Conservation (phyloP, 2,888 invertebrate species). For the Embidobia sp. region DNA sequence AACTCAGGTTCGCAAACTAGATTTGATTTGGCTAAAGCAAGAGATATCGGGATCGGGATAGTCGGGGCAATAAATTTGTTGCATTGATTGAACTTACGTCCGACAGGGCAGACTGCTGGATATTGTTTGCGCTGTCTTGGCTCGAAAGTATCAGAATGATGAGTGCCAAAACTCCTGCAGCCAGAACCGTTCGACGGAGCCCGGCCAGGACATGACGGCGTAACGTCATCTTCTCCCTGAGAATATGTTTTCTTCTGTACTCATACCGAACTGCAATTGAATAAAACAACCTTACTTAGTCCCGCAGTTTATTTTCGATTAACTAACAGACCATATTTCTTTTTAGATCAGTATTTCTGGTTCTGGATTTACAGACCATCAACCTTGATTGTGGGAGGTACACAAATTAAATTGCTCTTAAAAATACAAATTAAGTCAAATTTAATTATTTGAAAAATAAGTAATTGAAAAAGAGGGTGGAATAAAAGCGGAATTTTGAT, state of each 20-base stretch:
- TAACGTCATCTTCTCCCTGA: constrained; percentile 79
- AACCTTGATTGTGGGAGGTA: too few species aligned
- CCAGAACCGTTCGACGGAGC: constrained; percentile 76
- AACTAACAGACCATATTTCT: too few species aligned
- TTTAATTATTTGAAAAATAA: too few species aligned
- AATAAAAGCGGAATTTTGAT: too few species aligned
- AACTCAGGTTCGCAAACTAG: too few species aligned
- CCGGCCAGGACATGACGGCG: constrained; percentile 79
- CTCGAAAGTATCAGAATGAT: constrained; percentile 76
- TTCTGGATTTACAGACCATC: too few species aligned
- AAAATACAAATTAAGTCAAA: too few species aligned
- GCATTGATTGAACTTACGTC: constrained; percentile 70
- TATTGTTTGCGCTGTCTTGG: constrained; percentile 75
- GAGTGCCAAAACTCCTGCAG: constrained; percentile 76
- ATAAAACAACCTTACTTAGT: not conserved
- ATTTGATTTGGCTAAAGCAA: too few species aligned
- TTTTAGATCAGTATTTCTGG: too few species aligned
- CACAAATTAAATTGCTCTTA: too few species aligned
- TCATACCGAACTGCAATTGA: constrained; percentile 78
- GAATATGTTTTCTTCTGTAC: constrained; percentile 76
- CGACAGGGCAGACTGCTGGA: constrained; percentile 71
- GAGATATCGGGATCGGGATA: too few species aligned
- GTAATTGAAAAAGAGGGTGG: too few species aligned
- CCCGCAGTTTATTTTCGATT: not conserved
- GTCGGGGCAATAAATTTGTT: constrained; percentile 17